Evolutionary conservation across 2,888 invertebrate genomes (phyloP).

Genomic region (Nemurella pictetii): DNA sequence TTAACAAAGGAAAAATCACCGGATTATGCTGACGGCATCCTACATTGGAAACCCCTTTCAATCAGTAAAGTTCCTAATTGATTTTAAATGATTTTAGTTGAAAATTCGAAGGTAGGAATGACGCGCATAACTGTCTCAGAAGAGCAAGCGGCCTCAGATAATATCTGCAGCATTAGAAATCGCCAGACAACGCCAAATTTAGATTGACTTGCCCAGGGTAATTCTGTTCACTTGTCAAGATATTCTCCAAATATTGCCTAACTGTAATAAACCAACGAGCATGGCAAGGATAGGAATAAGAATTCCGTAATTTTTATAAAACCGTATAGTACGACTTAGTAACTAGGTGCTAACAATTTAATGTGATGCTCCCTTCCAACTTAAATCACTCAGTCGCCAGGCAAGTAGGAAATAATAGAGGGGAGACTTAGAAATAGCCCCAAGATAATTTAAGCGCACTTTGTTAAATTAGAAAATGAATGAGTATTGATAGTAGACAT

Average conservation of each 20-base stretch:
- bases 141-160: background rate
- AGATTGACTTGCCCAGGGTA: background rate
- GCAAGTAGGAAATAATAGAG: background rate
- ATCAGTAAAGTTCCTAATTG: background rate
- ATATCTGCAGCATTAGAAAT: background rate
- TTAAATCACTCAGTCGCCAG: background rate
- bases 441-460: background rate
- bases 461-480: background rate
- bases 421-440: background rate
- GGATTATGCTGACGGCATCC: background rate
- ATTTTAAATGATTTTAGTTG: background rate
- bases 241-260: background rate
- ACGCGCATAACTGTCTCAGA: background rate
- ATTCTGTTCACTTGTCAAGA: background rate
- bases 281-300: background rate
- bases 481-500: background rate
- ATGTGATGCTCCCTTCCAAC: background rate
- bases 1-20: background rate
- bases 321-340: too few relatives aligned
- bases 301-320: background rate
- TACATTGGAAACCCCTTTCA: background rate
- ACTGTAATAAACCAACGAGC: background rate
- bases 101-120: background rate
- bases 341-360: background rate
- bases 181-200: background rate